Evolutionary conservation across 2,888 invertebrate genomes (phyloP).

Genomic region (Lasius fuliginosus): DNA sequence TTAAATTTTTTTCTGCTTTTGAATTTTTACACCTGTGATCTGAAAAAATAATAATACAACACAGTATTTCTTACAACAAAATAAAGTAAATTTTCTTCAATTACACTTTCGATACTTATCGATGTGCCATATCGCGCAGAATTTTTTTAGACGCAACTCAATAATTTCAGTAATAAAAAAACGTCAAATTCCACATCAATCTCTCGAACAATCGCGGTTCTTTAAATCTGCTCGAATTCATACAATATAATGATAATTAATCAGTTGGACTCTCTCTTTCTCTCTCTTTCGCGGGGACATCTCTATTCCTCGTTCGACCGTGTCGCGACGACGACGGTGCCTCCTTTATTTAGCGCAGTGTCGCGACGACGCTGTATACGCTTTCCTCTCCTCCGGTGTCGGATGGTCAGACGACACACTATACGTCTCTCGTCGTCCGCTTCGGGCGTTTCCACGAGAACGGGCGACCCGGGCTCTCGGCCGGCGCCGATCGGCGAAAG

Average conservation of each 20-base stretch:
- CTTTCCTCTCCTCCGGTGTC: constrained; percentile 1
- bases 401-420: constrained; percentile 39
- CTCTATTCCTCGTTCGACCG: constrained; percentile 5
- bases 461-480: constrained; percentile 43
- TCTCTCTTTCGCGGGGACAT: not conserved
- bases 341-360: not conserved
- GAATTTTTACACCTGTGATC: too few species aligned
- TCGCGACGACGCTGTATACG: not conserved
- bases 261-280: not conserved
- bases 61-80: too few species aligned
- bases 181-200: not conserved
- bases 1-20: too few species aligned
- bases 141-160: not conserved
- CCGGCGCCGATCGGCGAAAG: constrained; percentile 51
- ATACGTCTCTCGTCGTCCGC: constrained; percentile 27
- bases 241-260: not conserved
- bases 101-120: not conserved
- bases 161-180: not conserved
- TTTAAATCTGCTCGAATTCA: not conserved
- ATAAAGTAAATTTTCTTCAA: not conserved
- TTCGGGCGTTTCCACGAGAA: constrained; percentile 51
- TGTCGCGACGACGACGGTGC: constrained; percentile 27
- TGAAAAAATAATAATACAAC: too few species aligned
- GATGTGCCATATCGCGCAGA: not conserved
- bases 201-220: not conserved